phyloP scores from a whole-genome alignment of 2,113 vertebrate species.

The Pollachius pollachius region DNA sequence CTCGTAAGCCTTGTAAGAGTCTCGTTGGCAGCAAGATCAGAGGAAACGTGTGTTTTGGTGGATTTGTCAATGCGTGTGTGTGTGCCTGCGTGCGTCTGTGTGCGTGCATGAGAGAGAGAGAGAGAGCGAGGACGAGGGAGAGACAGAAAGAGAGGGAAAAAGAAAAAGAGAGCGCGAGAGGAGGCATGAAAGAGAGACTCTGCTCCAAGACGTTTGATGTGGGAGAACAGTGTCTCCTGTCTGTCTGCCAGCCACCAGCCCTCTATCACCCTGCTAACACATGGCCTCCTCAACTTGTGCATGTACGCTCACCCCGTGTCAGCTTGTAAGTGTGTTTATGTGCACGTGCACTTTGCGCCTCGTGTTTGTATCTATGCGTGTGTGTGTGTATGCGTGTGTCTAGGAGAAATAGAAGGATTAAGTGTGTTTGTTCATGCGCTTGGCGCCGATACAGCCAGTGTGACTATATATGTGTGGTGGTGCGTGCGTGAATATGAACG shows the following conservation, averaged over 20 bases:
- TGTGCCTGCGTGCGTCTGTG: constrained; percentile 8
- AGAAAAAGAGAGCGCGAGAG: constrained; percentile 25
- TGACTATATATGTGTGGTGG: constrained; percentile 20
- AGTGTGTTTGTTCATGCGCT: constrained; percentile 27
- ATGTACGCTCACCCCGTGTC: background rate
- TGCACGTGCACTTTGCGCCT: constrained; percentile 52
- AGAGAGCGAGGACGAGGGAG: no score
- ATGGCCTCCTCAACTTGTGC: constrained; percentile 52
- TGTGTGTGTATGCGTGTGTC: constrained; percentile 11
- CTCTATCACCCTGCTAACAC: constrained; percentile 73
- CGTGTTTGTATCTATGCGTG: background rate
- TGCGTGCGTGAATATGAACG: background rate
- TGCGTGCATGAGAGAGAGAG: constrained; percentile 3
- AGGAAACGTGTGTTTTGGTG: constrained; percentile 53
- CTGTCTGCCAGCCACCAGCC: constrained; percentile 69
- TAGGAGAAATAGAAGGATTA: constrained; percentile 36
- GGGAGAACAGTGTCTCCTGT: constrained; percentile 69
- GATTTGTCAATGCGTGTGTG: constrained; percentile 14
- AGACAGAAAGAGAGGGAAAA: constrained; percentile 15
- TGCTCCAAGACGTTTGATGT: constrained; percentile 72
- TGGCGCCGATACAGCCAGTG: constrained; percentile 23
- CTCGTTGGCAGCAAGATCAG: constrained; percentile 66
- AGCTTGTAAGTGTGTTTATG: constrained; percentile 9
- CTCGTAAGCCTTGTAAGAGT: constrained; percentile 59
- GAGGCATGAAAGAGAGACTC: constrained; percentile 67